Conservation (phyloP, 1,140 invertebrate species). For the Muscidifurax raptorellus region DNA sequence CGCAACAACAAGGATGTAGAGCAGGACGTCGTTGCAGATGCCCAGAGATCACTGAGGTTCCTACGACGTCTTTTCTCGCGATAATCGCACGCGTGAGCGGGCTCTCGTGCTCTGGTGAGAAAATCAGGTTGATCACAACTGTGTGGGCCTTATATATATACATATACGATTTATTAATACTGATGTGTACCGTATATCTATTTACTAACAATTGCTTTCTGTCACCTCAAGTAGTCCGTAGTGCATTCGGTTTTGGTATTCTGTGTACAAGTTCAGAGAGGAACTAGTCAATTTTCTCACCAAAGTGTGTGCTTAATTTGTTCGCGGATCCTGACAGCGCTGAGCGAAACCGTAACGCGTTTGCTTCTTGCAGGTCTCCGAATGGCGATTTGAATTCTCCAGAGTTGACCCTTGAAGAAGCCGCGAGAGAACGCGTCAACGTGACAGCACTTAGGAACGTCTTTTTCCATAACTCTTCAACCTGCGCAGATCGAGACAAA, state of each 20-base stretch:
- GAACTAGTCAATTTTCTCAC: slow-evolving; percentile 47
- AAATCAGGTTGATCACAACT: background rate
- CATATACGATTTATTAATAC: background rate
- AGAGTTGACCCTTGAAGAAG: slow-evolving; percentile 56
- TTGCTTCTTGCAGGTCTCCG: slow-evolving; percentile 55
- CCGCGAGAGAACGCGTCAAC: slow-evolving; percentile 64
- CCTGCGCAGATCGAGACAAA: slow-evolving; percentile 65
- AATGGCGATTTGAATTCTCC: slow-evolving; percentile 62
- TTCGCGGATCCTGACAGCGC: background rate
- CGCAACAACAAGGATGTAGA: slow-evolving; percentile 67
- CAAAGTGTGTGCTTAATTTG: slow-evolving; percentile 7
- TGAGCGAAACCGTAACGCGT: background rate
- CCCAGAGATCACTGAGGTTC: slow-evolving; percentile 55
- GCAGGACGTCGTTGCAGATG: slow-evolving; percentile 61
- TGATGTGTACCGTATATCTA: background rate
- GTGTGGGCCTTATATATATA: background rate
- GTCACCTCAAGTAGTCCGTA: background rate
- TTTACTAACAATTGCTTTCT: slow-evolving; percentile 1
- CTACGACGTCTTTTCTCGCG: slow-evolving; percentile 49
- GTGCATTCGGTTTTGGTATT: too few species aligned
- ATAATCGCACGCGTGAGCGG: slow-evolving; percentile 25
- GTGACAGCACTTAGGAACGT: slow-evolving; percentile 67
- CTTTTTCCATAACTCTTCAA: slow-evolving; percentile 67
- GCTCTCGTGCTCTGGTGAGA: slow-evolving; percentile 42
- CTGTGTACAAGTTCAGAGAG: slow-evolving; percentile 51